Base-by-base conservation (phyloP, 2,113 vertebrate genomes). In the Synchiropus splendidus region DNA sequence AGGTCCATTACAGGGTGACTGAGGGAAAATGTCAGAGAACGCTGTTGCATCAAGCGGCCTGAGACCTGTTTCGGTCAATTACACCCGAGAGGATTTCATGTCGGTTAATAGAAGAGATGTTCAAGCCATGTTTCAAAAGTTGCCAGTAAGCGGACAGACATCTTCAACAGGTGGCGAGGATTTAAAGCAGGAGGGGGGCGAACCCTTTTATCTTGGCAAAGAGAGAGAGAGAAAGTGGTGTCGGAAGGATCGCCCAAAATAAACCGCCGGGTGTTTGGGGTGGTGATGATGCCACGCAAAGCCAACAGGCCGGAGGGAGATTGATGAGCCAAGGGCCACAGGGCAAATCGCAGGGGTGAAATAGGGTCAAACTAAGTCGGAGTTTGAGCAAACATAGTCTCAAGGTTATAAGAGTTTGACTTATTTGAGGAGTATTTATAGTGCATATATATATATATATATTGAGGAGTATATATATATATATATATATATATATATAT, bases 161-260 rank as follows among this genome's bases (percentile, higher is more conserved):
- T 44, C 59, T 62, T 45, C 54, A 78, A 74, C 80, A 80, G 78
- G 79, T 79, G 77, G 61, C 33, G 8, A 31, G 61, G 61, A 58
- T 51, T 60, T 70, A 53, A 62, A 44, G 40, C 35, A 45, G 49
- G 48, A 31, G 34, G 53, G 41, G 38, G 33, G 48, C 31, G 49
- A 67, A 56, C 31, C 35, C 62, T 68, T 75, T 80, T 58, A 76
- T 74, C 58, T 58, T 31, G 16, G 52, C 58, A 45, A 58, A 65
- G 33, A 64, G 48, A 67, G 33, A 64, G 54, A 43, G 61, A 63
- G 57, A 73, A 70, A 76, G 57, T 64, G 53, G 66, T 72, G 65
- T 74, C 64, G 65, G 50, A 73, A 61, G 67, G 67, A 68, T 67
- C 49, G 49, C 60, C 73, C 54, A 66, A 81, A 79, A 83, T 80